Percentiles rank a stretch among this genome's conserved stretches.
phyloP scores from a whole-genome alignment of 2,113 vertebrate genomes.

The Symphodus melops region DNA sequence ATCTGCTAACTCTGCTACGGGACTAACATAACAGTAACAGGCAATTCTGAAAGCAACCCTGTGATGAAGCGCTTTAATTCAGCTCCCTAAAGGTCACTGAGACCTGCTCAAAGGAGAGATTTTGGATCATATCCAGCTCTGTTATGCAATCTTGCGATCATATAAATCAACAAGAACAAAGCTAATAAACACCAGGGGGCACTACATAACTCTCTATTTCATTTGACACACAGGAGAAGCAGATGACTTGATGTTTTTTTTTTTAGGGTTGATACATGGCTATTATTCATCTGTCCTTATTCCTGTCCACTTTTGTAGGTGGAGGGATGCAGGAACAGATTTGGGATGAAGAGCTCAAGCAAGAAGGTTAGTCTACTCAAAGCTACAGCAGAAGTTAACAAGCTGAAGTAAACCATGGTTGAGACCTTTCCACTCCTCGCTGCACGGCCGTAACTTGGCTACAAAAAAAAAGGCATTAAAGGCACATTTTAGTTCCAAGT shows the following conservation, averaged over 20 bases:
- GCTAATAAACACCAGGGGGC: constrained; percentile 60
- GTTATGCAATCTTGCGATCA: constrained; percentile 21
- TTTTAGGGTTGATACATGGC: neutral
- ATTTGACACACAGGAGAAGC: neutral
- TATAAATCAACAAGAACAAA: neutral
- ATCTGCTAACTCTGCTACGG: constrained; percentile 10
- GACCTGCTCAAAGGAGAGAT: neutral
- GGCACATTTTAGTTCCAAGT: constrained; percentile 37
- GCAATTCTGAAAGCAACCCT: neutral
- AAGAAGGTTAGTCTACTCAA: constrained; percentile 64
- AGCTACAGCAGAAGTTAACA: constrained; percentile 39
- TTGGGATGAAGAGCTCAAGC: constrained; percentile 11
- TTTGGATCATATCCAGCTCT: constrained; percentile 33
- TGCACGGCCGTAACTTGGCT: constrained; percentile 73
- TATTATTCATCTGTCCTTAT: constrained; percentile 25
- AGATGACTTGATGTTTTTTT: constrained; percentile 9
- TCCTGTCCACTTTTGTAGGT: constrained; percentile 13
- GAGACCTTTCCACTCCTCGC: constrained; percentile 73
- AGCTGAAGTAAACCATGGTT: constrained; percentile 33
- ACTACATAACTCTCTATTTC: constrained; percentile 5
- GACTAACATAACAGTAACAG: constrained; percentile 12
- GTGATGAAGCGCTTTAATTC: constrained; percentile 10
- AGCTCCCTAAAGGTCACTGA: constrained; percentile 34
- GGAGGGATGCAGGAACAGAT: constrained; percentile 22
- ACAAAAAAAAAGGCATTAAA: constrained; percentile 70